Evolutionary conservation across 2,797 vertebrate species (phyloP).

Genomic region (Kryptopterus vitreolus): DNA sequence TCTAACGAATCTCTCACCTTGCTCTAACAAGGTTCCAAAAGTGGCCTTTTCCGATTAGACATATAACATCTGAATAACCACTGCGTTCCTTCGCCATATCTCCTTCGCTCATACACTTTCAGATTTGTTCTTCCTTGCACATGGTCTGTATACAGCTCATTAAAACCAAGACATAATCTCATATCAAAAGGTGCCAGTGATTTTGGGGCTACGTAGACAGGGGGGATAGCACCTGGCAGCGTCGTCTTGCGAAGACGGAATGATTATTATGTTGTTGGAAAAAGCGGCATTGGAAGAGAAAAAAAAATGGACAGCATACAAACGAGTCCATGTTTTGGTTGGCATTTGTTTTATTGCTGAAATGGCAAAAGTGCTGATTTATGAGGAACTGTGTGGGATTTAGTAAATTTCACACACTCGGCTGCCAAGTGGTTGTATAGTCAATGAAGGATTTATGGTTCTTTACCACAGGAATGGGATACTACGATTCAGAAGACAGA

Average conservation of each 20-base stretch:
- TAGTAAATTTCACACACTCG: conserved; percentile 15
- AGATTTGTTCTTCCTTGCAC: background rate
- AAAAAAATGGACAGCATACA: background rate
- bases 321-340: conserved; percentile 5
- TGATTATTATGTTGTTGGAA: background rate
- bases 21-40: no score
- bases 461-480: conserved; percentile 3
- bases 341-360: conserved; percentile 21
- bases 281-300: background rate
- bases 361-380: conserved; percentile 9
- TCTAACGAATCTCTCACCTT: no score
- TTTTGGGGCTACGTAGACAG: background rate
- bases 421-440: background rate
- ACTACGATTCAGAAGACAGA: background rate
- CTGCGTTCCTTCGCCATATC: no score
- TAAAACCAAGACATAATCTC: background rate
- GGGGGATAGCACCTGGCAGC: background rate
- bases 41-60: no score
- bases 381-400: conserved; percentile 17
- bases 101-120: background rate
- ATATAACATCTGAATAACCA: no score
- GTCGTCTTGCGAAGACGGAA: background rate
- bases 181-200: background rate
- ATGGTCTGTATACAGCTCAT: background rate
- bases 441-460: conserved; percentile 7